These are phyloP conservation scores for Xiphophorus hellerii DNA, from an alignment of 2,113 vertebrate species.

Conservation along the genomic window DNA sequence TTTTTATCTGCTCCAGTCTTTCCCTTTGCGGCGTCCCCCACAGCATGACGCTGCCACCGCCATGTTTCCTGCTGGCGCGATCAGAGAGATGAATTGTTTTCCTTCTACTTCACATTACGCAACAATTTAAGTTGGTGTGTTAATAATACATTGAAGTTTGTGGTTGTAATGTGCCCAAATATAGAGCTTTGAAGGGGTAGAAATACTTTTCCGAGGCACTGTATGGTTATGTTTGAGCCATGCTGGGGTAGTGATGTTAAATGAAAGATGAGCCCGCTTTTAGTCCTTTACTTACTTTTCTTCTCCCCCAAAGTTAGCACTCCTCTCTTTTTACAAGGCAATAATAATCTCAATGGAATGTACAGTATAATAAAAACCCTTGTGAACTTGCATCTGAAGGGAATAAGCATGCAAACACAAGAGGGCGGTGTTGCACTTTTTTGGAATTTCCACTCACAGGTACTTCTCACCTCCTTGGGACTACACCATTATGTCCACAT, in stretches of 20 bases:
- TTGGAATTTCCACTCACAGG: conserved; percentile 25
- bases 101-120: no score
- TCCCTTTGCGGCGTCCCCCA: no score
- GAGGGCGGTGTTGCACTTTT: conserved; percentile 63
- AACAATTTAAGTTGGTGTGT: no score
- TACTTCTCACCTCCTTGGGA: conserved; percentile 16
- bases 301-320: background rate
- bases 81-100: no score
- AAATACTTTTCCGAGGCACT: background rate
- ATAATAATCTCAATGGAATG: conserved; percentile 56
- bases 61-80: no score
- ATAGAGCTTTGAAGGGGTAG: background rate
- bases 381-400: conserved; percentile 32
- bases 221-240: background rate
- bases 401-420: conserved; percentile 44
- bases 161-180: background rate
- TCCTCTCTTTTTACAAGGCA: conserved; percentile 51
- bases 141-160: background rate
- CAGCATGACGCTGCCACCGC: no score
- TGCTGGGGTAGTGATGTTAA: background rate
- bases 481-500: conserved; percentile 4
- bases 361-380: conserved; percentile 24
- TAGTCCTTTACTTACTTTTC: background rate
- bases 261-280: background rate
- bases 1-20: no score